Evolutionary conservation across 2,888 invertebrate genomes (phyloP), one percentile per base, ranked within the genome.

Genomic region (Myathropa florea): DNA sequence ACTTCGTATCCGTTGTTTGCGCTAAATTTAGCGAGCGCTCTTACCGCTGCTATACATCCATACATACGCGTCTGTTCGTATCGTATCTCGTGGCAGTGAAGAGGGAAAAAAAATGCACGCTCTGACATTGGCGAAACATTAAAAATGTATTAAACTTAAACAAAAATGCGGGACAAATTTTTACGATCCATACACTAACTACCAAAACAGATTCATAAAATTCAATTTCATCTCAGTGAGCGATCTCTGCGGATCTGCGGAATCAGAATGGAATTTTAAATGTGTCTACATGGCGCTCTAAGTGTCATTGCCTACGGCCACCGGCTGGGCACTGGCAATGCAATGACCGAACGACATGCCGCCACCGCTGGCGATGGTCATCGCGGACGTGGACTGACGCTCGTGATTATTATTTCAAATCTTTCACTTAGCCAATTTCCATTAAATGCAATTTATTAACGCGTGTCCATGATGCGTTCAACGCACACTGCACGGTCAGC

Each of bases 361-460:
- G 39, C 18, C 46, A 7, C 18, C 46, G 7, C n/a, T 33, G 1
- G 33, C 33, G 9, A 6, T 14, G 14, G 39, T n/a, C 18, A 46
- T 18, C 18, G 46, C 6, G n/a, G 7, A 46, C 18, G 18, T 46
- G 46, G 18, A 46, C 46, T 72, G 72, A 77, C 59, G 67, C 73
- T 70, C 30, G 46, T 75, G 55, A 30, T 86, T 71, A 86, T 86
- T 83, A 75, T 83, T 86, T 83, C 71, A 83, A 86, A 86, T 86
- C 86, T 86, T 86, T 86, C 83, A 86, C 86, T 83, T 83, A 83
- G 83, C 65, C 83, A 86, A 86, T 86, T 83, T 86, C 78, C 86
- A 86, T 86, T 79, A 86, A 86, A 83, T 83, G 83, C 86, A 86
- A 86, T 86, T 86, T 86, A 86, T 86, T 86, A 86, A 86, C 86